Base-by-base conservation (phyloP, 2,797 vertebrate genomes). In the Chaetodon trifasciatus region DNA sequence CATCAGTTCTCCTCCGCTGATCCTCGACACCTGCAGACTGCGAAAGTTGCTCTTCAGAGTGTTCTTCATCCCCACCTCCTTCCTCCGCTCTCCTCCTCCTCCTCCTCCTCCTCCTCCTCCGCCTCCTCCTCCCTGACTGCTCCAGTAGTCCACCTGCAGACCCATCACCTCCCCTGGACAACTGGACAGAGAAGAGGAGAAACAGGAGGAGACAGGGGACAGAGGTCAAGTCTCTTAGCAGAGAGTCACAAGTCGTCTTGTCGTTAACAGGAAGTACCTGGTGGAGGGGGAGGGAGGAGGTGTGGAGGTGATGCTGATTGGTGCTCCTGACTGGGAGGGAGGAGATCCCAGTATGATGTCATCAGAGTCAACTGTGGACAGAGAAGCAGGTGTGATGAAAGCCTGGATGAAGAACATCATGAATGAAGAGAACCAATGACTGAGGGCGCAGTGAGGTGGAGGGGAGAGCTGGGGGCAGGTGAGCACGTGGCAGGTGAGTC, bases 91-190 rank as follows among this genome's bases (percentile, higher is more conserved):
- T 2, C 90, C 85, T 70, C 89, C 37, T 89, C 65, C 84, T 65
- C 88, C 93, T 2, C 90, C 85, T 70, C 89, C 37, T 89, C 65
- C 84, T 65, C 88, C 74, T 85, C 89, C 37, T 89, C 61, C 84
- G 61, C 88, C 74, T 85, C 88, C 83, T 85, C 88, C 68, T 86
- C 88, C 81, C 60, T 77, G 89, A 44, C 77, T 82, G 35, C 89
- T 93, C 94, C 94, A 95, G 87, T 95, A 95, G 78, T 95, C 94
- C 52, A 95, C 94, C 90, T 95, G 94, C 55, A 95, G 89, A 11
- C 94, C 94, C 92, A 94, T 93, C 69, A 93, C 91, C 84, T 95
- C 94, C 0, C 81, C 88, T 16, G 87, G 82, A 82, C 91, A 91
- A 76, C 94, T 94, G 85, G 24, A 69, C 40, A 66, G 21, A 76